Evolutionary conservation across 2,113 vertebrate species (phyloP).

Genomic region (Montifringilla adamsi): DNA sequence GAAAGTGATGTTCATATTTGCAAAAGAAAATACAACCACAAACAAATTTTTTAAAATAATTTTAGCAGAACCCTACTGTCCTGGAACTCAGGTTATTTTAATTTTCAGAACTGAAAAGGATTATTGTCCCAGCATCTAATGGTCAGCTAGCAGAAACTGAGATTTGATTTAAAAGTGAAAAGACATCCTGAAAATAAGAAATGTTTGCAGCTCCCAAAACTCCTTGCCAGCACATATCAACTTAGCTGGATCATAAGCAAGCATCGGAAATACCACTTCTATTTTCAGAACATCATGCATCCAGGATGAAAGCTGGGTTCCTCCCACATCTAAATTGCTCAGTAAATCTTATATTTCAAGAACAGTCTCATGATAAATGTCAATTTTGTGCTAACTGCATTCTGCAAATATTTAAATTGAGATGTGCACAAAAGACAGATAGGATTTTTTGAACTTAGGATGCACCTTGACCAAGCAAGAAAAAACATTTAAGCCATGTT

Average conservation of each 20-base stretch:
- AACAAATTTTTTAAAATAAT: background rate
- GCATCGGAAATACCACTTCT: constrained; percentile 60
- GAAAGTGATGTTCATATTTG: background rate
- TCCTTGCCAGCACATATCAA: constrained; percentile 38
- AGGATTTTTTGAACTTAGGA: background rate
- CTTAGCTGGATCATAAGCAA: constrained; percentile 51
- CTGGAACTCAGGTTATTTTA: background rate
- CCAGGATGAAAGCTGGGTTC: constrained; percentile 49
- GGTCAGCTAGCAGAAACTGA: background rate
- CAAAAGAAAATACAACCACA: background rate
- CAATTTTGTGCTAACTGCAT: constrained; percentile 20
- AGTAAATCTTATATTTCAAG: constrained; percentile 49
- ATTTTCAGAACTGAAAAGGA: background rate
- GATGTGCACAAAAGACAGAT: background rate
- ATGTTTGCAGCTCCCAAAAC: background rate
- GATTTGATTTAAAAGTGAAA: background rate
- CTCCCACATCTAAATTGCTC: constrained; percentile 55
- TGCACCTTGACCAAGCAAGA: background rate
- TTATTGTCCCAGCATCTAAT: background rate
- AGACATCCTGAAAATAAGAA: background rate
- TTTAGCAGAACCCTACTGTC: background rate
- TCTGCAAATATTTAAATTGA: constrained; percentile 35
- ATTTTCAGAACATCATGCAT: constrained; percentile 58
- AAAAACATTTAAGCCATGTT: background rate
- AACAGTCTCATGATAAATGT: constrained; percentile 46